A percentile compares a stretch with the other conserved stretches of the same genome.
Evolutionary conservation across 2,888 invertebrate species (phyloP).

Genomic region (Luperina nickerlii): DNA sequence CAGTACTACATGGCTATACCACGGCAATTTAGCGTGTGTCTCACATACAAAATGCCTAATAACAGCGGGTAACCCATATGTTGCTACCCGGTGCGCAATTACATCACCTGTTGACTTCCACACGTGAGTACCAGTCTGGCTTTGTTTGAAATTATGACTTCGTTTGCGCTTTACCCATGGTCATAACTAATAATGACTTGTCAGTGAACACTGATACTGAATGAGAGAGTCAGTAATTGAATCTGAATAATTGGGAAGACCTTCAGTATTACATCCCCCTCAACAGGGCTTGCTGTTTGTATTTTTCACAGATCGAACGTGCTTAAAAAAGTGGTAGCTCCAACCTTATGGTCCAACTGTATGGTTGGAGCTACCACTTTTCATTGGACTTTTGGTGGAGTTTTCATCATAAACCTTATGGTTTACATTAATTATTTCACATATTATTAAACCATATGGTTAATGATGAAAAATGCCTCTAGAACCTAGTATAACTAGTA

Average conservation of each 20-base stretch:
- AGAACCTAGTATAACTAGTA: no score
- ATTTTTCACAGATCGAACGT: background rate
- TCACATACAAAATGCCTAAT: constrained; percentile 85
- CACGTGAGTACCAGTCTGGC: constrained; percentile 57
- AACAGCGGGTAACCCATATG: constrained; percentile 72
- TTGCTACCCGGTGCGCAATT: constrained; percentile 66
- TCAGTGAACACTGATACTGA: background rate
- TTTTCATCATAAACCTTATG: no score
- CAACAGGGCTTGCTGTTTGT: background rate
- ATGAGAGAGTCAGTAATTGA: background rate
- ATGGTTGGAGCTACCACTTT: no score
- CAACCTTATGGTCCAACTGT: no score
- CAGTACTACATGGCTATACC: constrained; percentile 30
- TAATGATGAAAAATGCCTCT: no score
- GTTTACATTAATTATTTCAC: no score
- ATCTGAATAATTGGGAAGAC: background rate
- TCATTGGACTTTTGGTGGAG: no score
- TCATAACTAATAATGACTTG: background rate
- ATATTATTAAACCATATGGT: no score
- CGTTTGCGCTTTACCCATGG: background rate
- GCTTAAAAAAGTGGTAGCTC: background rate
- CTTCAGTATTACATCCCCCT: background rate
- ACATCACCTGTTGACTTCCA: constrained; percentile 76
- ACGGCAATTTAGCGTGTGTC: constrained; percentile 76
- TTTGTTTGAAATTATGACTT: constrained; percentile 33